These are phyloP conservation scores for Napeogenes sylphis DNA, from an alignment of 2,888 invertebrate genomes.

Conservation along the genomic window DNA sequence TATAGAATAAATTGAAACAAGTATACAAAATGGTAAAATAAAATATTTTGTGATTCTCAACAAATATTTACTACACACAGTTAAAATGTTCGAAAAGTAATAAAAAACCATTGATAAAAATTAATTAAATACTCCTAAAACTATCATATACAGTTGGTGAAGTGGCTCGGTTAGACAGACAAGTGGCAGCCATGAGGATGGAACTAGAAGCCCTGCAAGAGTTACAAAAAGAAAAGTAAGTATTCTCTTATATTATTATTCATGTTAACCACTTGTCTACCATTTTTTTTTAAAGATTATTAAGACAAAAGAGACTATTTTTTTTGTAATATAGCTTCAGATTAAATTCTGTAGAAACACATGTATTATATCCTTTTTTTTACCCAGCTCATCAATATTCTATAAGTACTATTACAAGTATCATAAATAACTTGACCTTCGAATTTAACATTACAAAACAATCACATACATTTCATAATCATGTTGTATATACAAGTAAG, in stretches of 20 bases:
- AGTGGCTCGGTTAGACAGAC: constrained; percentile 64
- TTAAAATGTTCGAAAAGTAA: neutral
- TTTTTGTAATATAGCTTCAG: too few species aligned
- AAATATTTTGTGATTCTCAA: neutral
- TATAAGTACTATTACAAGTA: too few species aligned
- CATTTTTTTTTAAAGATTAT: neutral
- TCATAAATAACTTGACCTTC: too few species aligned
- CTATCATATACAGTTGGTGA: constrained; percentile 55
- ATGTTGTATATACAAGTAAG: constrained; percentile 4
- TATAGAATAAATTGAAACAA: neutral
- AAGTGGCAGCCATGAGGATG: constrained; percentile 62
- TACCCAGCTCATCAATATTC: too few species aligned
- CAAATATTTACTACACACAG: constrained; percentile 15
- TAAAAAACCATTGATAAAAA: neutral
- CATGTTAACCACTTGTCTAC: too few species aligned
- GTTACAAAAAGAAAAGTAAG: constrained; percentile 67
- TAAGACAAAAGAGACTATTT: neutral
- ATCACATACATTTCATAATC: neutral
- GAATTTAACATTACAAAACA: neutral
- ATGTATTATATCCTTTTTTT: too few species aligned
- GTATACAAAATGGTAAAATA: neutral
- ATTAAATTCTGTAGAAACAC: too few species aligned
- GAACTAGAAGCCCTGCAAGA: constrained; percentile 66
- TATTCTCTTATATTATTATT: neutral
- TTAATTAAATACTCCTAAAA: neutral